Evolutionary conservation across 2,888 invertebrate species (phyloP), one percentile per base, ranked within the genome.

Genomic region (Athalia rosae): DNA sequence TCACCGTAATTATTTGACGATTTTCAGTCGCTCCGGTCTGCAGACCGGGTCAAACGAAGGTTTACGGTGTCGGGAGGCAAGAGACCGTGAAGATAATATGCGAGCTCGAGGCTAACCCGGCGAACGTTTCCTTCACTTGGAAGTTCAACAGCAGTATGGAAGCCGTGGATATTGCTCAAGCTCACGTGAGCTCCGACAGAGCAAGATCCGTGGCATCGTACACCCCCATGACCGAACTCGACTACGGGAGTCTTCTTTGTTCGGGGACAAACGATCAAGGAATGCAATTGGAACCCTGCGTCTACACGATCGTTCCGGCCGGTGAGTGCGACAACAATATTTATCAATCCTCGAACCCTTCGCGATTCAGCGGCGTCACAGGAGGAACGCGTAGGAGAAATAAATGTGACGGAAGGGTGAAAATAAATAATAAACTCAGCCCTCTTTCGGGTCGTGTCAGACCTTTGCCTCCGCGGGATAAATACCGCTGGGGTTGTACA

Each of bases 121-220:
- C 92, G 87, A 94, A 94, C 82, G 92, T 94, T 56, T 91, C 91
- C 82, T 95, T 94, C 90, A 91, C 92, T 79, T 95, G 95, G 95
- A 94, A 93, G 90, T 95, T 95, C 90, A 95, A 95, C 91, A 94
- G 94, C 87, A 93, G 94, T 61, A 92, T 93, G 82, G 95, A 95
- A 84, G 92, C 93, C 47, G 91, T 94, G 80, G 94, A 95, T 89
- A 93, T 95, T 83, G 92, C 94, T 11, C 92, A 92, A 79, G 92
- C 92, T 77, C 92, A 92, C 82, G 91, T 94, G 80, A 91, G 91
- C 79, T 92, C 92, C 71, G 94, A 94, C 83, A 92, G 92, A 56
- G 91, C 93, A 7, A 91, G 93, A 48, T 95, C 95, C 84, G 91
- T 93, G 28, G 93, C 93, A 71, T 92, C 92, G 79, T 95, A 95